Base-by-base conservation (phyloP, 2,113 vertebrate species). In the Nothoprocta perdicaria region DNA sequence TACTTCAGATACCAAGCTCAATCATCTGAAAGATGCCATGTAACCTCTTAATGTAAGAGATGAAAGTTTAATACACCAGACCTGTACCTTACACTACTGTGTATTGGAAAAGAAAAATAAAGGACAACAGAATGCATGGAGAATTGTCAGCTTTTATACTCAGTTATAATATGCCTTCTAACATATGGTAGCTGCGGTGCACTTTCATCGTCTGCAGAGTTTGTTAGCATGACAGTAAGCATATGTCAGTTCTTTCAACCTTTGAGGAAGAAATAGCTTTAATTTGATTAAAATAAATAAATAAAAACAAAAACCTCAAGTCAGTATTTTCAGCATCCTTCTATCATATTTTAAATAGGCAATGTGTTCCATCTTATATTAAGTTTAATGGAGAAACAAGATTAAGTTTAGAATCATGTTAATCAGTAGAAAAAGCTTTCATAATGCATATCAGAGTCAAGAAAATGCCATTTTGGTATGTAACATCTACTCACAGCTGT, bases 141-240 rank as follows among this genome's bases (percentile, higher is more conserved):
- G 61, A 88, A 93, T 87, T 90, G 50, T 35, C 78, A 71, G 21
- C 14, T 80, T 95, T 92, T 43, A 67, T 72, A 38, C 55, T 84
- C 38, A 75, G 14, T 48, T 76, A 60, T 52, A 69, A 84, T 86
- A 85, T 13, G n/a, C 4, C 52, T 21, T 78, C 65, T 72, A 93
- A 63, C 79, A 95, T 86, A 90, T 6, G 8, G 84, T 76, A 92
- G 9, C 61, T 94, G 40, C 63, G 80, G 38, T 48, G 62, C 87
- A 57, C 78, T 88, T 92, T 95, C 86, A 89, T 22, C 92, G 75
- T 93, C 72, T 89, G 41, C 35, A 84, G 80, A 93, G 46, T 88
- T 73, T 93, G 48, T 81, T 91, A 88, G 23, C 50, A 35, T 75
- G 73, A 71, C 74, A 93, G 50, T 60, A 84, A 93, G 33, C 92